Evolutionary conservation across 2,797 vertebrate genomes (phyloP).

Genomic region (Phoebastria nigripes): DNA sequence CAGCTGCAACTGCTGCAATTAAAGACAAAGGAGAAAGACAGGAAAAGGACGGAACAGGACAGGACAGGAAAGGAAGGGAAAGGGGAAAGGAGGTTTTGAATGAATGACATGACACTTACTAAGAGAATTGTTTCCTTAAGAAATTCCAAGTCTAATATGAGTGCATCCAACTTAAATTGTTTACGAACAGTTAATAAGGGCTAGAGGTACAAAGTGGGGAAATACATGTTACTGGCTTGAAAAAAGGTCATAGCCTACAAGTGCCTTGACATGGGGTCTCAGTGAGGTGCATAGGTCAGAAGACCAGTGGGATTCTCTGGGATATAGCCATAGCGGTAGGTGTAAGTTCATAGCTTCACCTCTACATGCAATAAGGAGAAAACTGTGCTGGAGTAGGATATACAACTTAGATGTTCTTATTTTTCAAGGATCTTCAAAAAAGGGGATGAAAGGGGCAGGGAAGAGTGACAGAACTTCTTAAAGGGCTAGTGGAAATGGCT

Average conservation of each 20-base stretch:
- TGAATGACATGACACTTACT: background rate
- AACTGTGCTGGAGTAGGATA: background rate
- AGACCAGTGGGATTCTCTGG: background rate
- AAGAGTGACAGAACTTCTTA: background rate
- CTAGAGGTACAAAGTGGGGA: background rate
- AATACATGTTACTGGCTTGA: background rate
- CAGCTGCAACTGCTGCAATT: background rate
- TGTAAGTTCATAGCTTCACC: background rate
- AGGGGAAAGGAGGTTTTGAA: background rate
- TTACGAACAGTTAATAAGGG: background rate
- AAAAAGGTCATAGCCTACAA: background rate
- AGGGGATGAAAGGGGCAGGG: background rate
- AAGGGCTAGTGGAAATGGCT: background rate
- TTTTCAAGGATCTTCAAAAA: background rate
- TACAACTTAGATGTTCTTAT: background rate
- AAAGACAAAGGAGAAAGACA: background rate
- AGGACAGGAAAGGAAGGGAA: too few species aligned
- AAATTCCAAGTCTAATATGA: background rate
- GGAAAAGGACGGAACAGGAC: too few species aligned
- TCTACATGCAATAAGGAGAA: background rate
- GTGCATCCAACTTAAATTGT: background rate
- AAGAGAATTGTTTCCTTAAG: background rate
- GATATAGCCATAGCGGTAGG: background rate
- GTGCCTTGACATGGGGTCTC: background rate
- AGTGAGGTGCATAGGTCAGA: rapidly evolving